A percentile compares a stretch with the other conserved stretches of the same genome.
Evolutionary conservation across 2,888 invertebrate species (phyloP).

Genomic region (Argyresthia albistria): DNA sequence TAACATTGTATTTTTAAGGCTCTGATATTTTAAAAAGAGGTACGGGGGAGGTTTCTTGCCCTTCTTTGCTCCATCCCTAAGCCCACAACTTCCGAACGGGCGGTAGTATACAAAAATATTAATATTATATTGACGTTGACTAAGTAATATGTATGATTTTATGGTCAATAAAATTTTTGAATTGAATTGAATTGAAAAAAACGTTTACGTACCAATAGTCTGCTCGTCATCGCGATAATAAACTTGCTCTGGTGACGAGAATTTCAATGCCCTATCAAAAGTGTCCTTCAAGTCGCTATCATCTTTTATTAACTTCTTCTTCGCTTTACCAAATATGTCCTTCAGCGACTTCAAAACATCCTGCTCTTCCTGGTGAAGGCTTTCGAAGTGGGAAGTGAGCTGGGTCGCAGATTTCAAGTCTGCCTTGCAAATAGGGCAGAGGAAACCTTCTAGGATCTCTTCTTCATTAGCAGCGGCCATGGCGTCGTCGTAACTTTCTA

Average conservation of each 20-base stretch:
- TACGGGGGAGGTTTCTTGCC: too few species aligned
- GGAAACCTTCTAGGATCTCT: slow-evolving; percentile 90
- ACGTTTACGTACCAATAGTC: background rate
- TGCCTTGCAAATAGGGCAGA: slow-evolving; percentile 95
- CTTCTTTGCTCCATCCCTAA: too few species aligned
- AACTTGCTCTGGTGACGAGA: slow-evolving; percentile 36
- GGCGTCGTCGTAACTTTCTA: slow-evolving; percentile 1
- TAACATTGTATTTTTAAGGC: too few species aligned
- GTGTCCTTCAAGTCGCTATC: slow-evolving; percentile 75
- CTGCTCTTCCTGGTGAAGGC: slow-evolving; percentile 88
- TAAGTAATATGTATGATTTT: too few species aligned
- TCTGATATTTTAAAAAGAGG: too few species aligned
- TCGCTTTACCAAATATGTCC: slow-evolving; percentile 91
- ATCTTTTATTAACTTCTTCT: slow-evolving; percentile 86
- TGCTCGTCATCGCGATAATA: slow-evolving; percentile 1
- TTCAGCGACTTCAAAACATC: slow-evolving; percentile 85
- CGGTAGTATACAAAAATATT: too few species aligned
- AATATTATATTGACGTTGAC: too few species aligned
- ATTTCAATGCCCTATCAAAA: slow-evolving; percentile 67
- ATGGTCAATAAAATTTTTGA: too few species aligned
- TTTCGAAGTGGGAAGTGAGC: slow-evolving; percentile 91
- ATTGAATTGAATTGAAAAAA: too few species aligned
- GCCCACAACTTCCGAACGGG: too few species aligned
- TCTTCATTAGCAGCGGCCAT: slow-evolving; percentile 64
- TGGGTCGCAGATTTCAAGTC: slow-evolving; percentile 89